phyloP scores from a whole-genome alignment of 2,113 vertebrate species.

The Colius striatus region DNA sequence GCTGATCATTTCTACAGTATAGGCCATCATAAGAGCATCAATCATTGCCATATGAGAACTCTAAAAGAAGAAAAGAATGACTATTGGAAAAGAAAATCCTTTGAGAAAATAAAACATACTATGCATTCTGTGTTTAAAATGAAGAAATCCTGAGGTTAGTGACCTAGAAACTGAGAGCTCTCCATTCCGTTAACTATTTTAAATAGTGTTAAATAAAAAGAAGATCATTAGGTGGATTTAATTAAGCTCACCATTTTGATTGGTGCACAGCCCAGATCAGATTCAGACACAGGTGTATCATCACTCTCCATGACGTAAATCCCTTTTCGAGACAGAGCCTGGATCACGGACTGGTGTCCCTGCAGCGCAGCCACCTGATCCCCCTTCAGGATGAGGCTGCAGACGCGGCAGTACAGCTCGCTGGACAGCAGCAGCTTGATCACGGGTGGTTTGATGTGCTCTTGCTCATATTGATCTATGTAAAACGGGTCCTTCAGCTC shows the following conservation, averaged over 20 bases:
- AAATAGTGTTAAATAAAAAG: slow-evolving; percentile 16
- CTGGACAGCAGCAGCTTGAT: slow-evolving; percentile 88
- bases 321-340: slow-evolving; percentile 89
- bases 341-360: slow-evolving; percentile 90
- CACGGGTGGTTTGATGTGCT: slow-evolving; percentile 94
- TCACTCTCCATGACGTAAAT: slow-evolving; percentile 93
- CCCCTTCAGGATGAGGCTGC: slow-evolving; percentile 88
- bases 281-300: slow-evolving; percentile 84
- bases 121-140: neutral
- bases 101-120: neutral
- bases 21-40: slow-evolving; percentile 97
- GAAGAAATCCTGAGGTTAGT: neutral
- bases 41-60: slow-evolving; percentile 97
- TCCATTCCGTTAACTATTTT: neutral
- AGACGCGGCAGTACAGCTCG: slow-evolving; percentile 92
- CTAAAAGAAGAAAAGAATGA: slow-evolving; percentile 63
- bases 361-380: slow-evolving; percentile 86
- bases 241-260: slow-evolving; percentile 92
- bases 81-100: neutral
- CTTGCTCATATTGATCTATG: slow-evolving; percentile 94
- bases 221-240: slow-evolving; percentile 26
- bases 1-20: slow-evolving; percentile 99
- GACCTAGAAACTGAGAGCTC: slow-evolving; percentile 13
- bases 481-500: slow-evolving; percentile 95
- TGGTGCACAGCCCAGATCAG: slow-evolving; percentile 85